These are phyloP conservation scores for Zygogramma bicolorata DNA, from an alignment of 2,888 invertebrate species.

Conservation along the genomic window DNA sequence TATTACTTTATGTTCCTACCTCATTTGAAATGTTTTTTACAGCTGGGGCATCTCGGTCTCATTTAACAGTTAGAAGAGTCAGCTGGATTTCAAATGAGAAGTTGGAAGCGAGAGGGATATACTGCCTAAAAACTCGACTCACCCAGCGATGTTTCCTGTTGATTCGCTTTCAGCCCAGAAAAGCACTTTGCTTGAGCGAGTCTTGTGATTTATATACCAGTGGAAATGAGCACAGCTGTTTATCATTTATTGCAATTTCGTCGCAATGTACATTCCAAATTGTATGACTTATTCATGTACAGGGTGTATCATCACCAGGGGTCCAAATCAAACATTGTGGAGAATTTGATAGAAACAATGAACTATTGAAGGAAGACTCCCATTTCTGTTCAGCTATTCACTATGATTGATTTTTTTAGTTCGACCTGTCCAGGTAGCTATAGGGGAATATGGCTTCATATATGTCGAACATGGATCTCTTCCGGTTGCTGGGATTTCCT, in stretches of 20 bases:
- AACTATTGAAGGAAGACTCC: no score
- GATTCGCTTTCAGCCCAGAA: background rate
- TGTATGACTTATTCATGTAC: background rate
- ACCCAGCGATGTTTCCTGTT: background rate
- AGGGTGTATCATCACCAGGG: background rate
- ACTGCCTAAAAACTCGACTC: background rate
- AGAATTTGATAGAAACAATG: background rate
- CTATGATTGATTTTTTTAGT: background rate
- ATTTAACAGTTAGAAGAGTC: conserved; percentile 18
- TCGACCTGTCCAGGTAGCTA: background rate
- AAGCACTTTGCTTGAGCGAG: background rate
- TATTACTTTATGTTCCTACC: no score
- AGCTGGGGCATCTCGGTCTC: conserved; percentile 15
- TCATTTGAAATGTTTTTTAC: conserved; percentile 13
- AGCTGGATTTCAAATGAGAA: background rate
- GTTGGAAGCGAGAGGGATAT: background rate
- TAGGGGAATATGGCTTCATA: background rate
- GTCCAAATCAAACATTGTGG: background rate
- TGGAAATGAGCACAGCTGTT: background rate
- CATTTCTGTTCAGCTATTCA: no score
- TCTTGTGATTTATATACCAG: background rate
- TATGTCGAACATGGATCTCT: background rate
- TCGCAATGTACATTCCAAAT: background rate
- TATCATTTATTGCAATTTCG: background rate
- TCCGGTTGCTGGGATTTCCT: background rate